These are phyloP conservation scores for Achlya flavicornis DNA, from an alignment of 2,888 invertebrate genomes.

Conservation along the genomic window DNA sequence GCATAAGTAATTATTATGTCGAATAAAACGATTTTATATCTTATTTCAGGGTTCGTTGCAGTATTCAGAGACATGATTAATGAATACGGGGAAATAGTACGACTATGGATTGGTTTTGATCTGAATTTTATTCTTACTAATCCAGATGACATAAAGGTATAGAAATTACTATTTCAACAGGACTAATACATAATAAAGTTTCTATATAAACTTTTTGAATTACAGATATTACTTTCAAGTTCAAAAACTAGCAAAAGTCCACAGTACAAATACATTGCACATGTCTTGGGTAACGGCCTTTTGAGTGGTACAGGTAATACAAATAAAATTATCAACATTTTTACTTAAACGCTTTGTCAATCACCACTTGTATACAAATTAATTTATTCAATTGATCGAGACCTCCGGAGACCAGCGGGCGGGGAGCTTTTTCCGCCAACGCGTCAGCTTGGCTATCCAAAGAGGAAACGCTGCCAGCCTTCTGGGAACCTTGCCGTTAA, in stretches of 20 bases:
- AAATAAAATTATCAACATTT: no score
- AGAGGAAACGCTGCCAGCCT: no score
- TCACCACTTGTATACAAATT: no score
- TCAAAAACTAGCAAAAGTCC: constrained; percentile 67
- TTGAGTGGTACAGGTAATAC: constrained; percentile 68
- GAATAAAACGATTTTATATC: not conserved
- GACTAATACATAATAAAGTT: no score
- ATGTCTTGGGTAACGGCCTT: constrained; percentile 63
- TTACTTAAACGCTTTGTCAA: no score
- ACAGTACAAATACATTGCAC: constrained; percentile 69
- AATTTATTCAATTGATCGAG: no score
- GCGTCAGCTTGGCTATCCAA: no score
- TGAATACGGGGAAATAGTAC: constrained; percentile 52
- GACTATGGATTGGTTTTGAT: constrained; percentile 71
- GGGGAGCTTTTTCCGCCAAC: no score
- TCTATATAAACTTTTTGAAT: constrained; percentile 16
- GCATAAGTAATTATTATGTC: no score
- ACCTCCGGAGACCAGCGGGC: no score
- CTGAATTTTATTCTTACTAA: constrained; percentile 60
- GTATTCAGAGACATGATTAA: constrained; percentile 42
- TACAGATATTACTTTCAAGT: constrained; percentile 59
- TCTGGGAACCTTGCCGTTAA: no score
- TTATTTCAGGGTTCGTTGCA: constrained; percentile 56
- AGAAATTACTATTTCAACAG: constrained; percentile 16
- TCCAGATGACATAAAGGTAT: constrained; percentile 68